Conservation (phyloP, 2,113 vertebrate species). For the Lamprologus tigripictilis region DNA sequence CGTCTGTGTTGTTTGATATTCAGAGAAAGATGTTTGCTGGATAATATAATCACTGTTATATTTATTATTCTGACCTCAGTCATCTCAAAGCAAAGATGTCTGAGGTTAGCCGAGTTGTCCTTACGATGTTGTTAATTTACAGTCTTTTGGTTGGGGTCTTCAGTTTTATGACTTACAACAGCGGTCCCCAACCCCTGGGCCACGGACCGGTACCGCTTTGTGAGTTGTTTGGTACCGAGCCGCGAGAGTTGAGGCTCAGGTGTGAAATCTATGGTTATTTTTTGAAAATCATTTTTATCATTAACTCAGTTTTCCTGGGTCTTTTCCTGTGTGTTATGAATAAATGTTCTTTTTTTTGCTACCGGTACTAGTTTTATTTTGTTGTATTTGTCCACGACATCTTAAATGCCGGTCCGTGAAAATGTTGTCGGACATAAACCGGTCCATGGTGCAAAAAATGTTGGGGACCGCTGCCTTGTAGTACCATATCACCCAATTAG, state of each 20-base stretch:
- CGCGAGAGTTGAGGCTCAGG: background rate
- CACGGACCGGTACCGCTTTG: background rate
- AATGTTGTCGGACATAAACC: background rate
- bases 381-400: background rate
- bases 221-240: background rate
- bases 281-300: background rate
- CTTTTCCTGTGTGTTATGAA: background rate
- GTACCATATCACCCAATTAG: background rate
- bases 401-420: background rate
- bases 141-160: background rate
- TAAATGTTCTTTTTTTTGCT: background rate
- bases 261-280: background rate
- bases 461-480: background rate
- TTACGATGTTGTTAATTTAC: background rate
- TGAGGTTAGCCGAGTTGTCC: background rate
- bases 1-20: background rate
- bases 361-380: background rate
- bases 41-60: background rate
- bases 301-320: background rate
- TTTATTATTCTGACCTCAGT: background rate
- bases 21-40: background rate
- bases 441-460: background rate
- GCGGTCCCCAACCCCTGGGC: background rate
- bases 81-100: background rate
- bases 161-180: background rate